Conservation (phyloP, 1,140 invertebrate species). For the Drosophila tani region DNA sequence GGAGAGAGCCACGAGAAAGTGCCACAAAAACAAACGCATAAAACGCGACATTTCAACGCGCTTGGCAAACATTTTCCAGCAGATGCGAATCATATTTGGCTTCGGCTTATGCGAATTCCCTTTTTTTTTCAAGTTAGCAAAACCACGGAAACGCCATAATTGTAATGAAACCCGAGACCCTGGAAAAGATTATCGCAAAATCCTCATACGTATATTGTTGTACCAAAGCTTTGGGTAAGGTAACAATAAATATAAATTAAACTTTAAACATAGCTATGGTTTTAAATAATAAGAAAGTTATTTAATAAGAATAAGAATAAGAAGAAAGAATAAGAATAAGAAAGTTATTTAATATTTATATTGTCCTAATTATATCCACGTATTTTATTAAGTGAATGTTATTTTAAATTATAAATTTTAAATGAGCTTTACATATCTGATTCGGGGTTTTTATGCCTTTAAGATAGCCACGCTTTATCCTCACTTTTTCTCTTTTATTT, state of each 20-base stretch:
- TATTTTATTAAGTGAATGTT: no score
- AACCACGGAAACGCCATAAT: constrained; percentile 13
- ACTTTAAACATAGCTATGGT: no score
- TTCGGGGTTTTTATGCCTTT: no score
- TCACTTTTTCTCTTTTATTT: no score
- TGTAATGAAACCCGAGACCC: constrained; percentile 33
- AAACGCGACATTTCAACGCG: constrained; percentile 43
- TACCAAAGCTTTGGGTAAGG: background rate
- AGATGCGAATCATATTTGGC: constrained; percentile 36
- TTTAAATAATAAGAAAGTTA: background rate
- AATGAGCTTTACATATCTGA: no score
- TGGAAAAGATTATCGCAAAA: constrained; percentile 16
- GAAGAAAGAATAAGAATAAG: no score
- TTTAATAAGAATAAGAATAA: no score
- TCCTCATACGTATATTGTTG: background rate
- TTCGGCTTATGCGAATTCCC: constrained; percentile 21
- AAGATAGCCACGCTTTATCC: no score
- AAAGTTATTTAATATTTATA: background rate
- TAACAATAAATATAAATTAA: background rate
- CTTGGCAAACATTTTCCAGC: constrained; percentile 32
- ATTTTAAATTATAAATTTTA: no score
- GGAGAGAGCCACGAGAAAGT: constrained; percentile 27
- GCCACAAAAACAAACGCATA: constrained; percentile 52
- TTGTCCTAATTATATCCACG: no score
- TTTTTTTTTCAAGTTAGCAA: background rate